Percentiles rank a stretch among this genome's conserved stretches.
These are phyloP conservation scores for Pterois miles DNA, from an alignment of 2,797 vertebrate genomes.

Conservation along the genomic window DNA sequence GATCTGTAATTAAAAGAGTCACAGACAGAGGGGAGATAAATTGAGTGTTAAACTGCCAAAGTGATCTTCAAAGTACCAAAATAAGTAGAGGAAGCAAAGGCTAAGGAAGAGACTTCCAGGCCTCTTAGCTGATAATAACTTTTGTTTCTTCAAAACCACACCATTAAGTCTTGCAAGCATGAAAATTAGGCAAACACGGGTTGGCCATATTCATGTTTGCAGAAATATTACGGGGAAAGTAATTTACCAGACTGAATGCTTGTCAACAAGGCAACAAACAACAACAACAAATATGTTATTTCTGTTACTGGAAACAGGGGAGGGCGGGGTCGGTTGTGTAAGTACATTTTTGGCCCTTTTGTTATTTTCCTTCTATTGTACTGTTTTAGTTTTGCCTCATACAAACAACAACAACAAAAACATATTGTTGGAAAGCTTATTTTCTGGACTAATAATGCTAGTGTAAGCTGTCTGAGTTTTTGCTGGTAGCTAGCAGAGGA, in stretches of 20 bases:
- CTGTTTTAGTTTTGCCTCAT: too few species aligned
- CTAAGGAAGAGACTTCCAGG: background rate
- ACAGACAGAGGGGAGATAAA: slow-evolving; percentile 44
- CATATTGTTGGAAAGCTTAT: too few species aligned
- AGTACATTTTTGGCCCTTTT: too few species aligned
- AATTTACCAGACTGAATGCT: slow-evolving; percentile 4
- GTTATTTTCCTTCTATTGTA: too few species aligned
- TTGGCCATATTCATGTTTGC: slow-evolving; percentile 20
- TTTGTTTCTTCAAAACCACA: slow-evolving; percentile 19
- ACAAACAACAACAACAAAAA: too few species aligned
- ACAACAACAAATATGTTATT: too few species aligned
- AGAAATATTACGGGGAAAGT: slow-evolving; percentile 14
- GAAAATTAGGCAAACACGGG: too few species aligned
- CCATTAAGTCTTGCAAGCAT: slow-evolving; percentile 22
- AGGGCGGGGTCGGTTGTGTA: too few species aligned
- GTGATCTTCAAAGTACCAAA: slow-evolving; percentile 54
- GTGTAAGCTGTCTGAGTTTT: too few species aligned
- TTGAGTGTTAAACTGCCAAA: slow-evolving; percentile 47
- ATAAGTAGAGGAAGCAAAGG: slow-evolving; percentile 23
- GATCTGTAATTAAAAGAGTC: slow-evolving; percentile 67
- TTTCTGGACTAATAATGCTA: too few species aligned
- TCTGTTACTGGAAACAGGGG: too few species aligned
- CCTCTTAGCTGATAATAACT: background rate
- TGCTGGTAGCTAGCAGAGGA: too few species aligned
- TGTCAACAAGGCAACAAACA: slow-evolving; percentile 10